Percentiles rank a stretch among this genome's conserved stretches.
phyloP scores from a whole-genome alignment of 1,140 invertebrate species.

The Ericerus pela region DNA sequence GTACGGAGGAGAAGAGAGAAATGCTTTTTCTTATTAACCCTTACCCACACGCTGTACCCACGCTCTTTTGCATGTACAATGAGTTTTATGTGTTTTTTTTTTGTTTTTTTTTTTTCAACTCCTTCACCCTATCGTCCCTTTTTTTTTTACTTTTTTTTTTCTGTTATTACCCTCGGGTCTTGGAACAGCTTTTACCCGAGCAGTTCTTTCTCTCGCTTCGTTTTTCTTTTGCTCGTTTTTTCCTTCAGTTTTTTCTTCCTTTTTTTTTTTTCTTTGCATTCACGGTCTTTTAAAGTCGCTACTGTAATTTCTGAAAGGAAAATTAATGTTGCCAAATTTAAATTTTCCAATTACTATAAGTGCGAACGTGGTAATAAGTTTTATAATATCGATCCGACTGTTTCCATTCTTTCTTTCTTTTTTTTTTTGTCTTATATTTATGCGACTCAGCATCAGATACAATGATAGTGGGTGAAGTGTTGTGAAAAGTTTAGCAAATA shows the following conservation, averaged over 20 bases:
- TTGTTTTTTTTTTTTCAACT: too few species aligned
- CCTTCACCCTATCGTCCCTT: conserved; percentile 6
- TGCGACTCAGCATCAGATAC: too few species aligned
- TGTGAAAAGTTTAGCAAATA: too few species aligned
- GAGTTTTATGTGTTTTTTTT: conserved; percentile 9
- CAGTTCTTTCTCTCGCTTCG: not conserved
- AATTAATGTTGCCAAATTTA: conserved; percentile 10
- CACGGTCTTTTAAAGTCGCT: conserved; percentile 1
- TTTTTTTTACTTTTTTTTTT: conserved; percentile 1
- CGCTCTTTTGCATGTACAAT: conserved; percentile 9
- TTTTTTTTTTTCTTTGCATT: too few species aligned
- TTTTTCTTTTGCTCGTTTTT: too few species aligned
- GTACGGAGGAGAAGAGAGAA: not conserved
- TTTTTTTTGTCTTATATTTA: too few species aligned
- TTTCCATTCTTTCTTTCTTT: too few species aligned
- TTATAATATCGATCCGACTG: too few species aligned
- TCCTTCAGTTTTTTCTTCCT: too few species aligned
- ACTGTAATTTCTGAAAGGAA: conserved; percentile 3
- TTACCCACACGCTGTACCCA: conserved; percentile 3
- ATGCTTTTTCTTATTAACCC: conserved; percentile 6
- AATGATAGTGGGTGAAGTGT: too few species aligned
- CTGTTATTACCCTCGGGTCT: conserved; percentile 7
- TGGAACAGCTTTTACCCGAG: not conserved
- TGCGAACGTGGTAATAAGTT: not conserved
- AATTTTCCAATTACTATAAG: not conserved